Evolutionary conservation across 2,797 vertebrate genomes (phyloP), one percentile per base, ranked within the genome.

Genomic region (Denticeps clupeoides): DNA sequence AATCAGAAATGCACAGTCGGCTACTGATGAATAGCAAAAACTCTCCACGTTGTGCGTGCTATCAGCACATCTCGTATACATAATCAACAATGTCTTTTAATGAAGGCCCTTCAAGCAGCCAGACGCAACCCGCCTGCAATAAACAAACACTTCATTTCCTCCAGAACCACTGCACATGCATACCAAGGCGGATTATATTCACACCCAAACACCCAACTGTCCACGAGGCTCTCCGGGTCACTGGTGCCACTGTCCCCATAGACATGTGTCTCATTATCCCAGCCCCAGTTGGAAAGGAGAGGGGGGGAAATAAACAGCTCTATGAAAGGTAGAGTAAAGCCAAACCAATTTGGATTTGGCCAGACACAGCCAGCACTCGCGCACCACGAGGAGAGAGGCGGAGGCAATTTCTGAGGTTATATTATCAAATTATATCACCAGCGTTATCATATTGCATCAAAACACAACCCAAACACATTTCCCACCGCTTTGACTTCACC

Each of bases 361-460:
- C 8, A 3, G 7, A 15, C 15, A 15, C 15, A 16, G 8, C 29
- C 27, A 11, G 31, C 2, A 15, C 33, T 37, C 19, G 9, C 16
- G 7, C 9, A 15, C 10, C 33, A 37, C 7, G 3, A 33, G 9
- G 33, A 8, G 3, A 4, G 16, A 37, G 33, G 33, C 33, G 37
- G 16, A 45, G 25, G 27, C 37, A 37, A 28, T 53, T 53, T 37
- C 26, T 37, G 15, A 29, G 15, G 41, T 33, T 38, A 28, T 29
- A 35, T 23, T 54, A 48, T 54, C 46, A 59, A 45, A 53, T 59
- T 49, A 53, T 45, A 44, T 23, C 41, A 26, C 10, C 5, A 9
- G 33, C 46, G 45, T 53, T 41, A 49, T 59, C 35, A 46, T 29
- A 42, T 45, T 49, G 56, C n/a, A 43, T 42, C 28, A 42, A 24